phyloP scores from a whole-genome alignment of 2,888 invertebrate species.

The Sericinus montela region DNA sequence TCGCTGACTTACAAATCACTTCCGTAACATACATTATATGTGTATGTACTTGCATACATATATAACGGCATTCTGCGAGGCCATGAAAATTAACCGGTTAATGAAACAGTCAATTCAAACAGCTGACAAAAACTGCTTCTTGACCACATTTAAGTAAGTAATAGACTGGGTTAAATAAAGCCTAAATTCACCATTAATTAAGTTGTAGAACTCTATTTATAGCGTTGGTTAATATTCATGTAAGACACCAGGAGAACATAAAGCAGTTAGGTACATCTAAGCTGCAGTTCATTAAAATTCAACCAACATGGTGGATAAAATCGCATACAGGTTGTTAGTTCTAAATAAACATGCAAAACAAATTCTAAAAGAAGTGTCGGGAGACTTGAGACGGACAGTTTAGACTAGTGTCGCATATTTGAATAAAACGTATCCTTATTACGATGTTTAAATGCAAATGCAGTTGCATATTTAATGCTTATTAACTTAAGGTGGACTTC shows the following conservation, averaged over 20 bases:
- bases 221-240: neutral
- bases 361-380: slow-evolving; percentile 15
- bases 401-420: slow-evolving; percentile 7
- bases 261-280: slow-evolving; percentile 3
- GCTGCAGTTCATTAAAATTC: slow-evolving; percentile 12
- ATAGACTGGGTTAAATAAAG: too few species aligned
- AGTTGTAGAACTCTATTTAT: too few species aligned
- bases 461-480: neutral
- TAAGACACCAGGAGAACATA: slow-evolving; percentile 1
- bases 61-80: too few species aligned
- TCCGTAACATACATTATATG: too few species aligned
- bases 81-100: too few species aligned
- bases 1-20: too few species aligned
- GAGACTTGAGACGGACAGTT: slow-evolving; percentile 2
- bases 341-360: slow-evolving; percentile 11
- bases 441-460: slow-evolving; percentile 8
- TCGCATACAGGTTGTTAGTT: slow-evolving; percentile 11
- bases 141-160: too few species aligned
- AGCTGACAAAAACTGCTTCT: too few species aligned
- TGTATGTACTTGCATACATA: too few species aligned
- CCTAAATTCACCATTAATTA: too few species aligned
- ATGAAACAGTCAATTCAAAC: too few species aligned
- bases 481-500: neutral
- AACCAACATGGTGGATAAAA: slow-evolving; percentile 13
- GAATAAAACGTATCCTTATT: slow-evolving; percentile 10